phyloP scores from a whole-genome alignment of 2,113 vertebrate genomes.

The Eira barbara region DNA sequence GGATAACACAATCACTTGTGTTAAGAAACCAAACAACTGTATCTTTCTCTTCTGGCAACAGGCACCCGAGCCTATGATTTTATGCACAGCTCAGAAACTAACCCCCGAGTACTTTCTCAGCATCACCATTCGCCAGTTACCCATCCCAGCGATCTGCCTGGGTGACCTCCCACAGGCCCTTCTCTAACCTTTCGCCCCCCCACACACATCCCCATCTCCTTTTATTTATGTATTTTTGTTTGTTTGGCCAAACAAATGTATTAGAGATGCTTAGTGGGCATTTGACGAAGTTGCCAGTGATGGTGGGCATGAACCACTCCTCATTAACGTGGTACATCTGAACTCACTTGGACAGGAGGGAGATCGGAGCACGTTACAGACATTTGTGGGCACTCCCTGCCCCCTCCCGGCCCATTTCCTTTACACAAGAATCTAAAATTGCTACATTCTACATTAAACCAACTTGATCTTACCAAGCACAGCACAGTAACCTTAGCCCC shows the following conservation, averaged over 20 bases:
- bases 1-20: background rate
- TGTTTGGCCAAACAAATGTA: slow-evolving; percentile 27
- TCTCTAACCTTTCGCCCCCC: background rate
- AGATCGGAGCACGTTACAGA: slow-evolving; percentile 45
- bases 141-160: background rate
- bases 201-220: background rate
- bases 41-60: background rate
- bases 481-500: background rate
- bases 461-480: background rate
- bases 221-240: slow-evolving; percentile 55
- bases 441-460: background rate
- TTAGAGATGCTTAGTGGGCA: slow-evolving; percentile 67
- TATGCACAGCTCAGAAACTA: background rate
- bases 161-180: background rate
- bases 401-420: slow-evolving; percentile 25
- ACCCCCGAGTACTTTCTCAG: background rate
- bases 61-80: rapidly evolving
- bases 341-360: slow-evolving; percentile 38
- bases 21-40: background rate
- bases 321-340: slow-evolving; percentile 46
- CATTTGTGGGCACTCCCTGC: slow-evolving; percentile 63
- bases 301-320: background rate
- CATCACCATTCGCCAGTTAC: background rate
- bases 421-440: background rate
- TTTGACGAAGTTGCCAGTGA: slow-evolving; percentile 62